Percentiles rank a stretch among this genome's conserved stretches.
These are phyloP conservation scores for Mycetomoellerius zeteki DNA, from an alignment of 1,140 invertebrate genomes.

Conservation along the genomic window DNA sequence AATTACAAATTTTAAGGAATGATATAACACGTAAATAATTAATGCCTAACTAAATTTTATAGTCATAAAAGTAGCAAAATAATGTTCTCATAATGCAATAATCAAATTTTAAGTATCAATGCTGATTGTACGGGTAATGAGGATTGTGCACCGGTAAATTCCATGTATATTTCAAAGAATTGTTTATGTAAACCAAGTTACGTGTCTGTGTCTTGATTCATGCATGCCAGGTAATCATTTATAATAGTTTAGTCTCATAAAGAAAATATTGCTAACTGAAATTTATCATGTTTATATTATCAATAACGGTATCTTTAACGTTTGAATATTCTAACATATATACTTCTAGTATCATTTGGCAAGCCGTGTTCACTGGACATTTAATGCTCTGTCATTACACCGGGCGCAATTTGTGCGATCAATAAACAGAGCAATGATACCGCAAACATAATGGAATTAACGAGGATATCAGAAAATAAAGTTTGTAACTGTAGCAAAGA, in stretches of 20 bases:
- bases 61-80: not conserved
- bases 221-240: conserved; percentile 36
- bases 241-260: not conserved
- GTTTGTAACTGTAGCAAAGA: conserved; percentile 52
- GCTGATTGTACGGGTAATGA: not conserved
- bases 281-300: not conserved
- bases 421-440: not conserved
- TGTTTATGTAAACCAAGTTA: conserved; percentile 51
- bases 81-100: no score
- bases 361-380: conserved; percentile 59
- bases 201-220: not conserved
- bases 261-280: not conserved
- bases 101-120: conserved; percentile 63
- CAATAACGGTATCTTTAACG: not conserved
- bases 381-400: conserved; percentile 54
- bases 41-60: not conserved
- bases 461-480: not conserved
- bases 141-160: conserved; percentile 10
- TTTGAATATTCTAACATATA: not conserved
- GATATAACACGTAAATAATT: not conserved
- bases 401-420: conserved; percentile 53
- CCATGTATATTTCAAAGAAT: not conserved
- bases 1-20: not conserved
- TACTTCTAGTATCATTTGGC: conserved; percentile 61
- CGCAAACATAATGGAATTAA: not conserved